Evolutionary conservation across 92 coral and sea anemone genomes (phyloP).

Genomic region (Parazoanthus darwini): DNA sequence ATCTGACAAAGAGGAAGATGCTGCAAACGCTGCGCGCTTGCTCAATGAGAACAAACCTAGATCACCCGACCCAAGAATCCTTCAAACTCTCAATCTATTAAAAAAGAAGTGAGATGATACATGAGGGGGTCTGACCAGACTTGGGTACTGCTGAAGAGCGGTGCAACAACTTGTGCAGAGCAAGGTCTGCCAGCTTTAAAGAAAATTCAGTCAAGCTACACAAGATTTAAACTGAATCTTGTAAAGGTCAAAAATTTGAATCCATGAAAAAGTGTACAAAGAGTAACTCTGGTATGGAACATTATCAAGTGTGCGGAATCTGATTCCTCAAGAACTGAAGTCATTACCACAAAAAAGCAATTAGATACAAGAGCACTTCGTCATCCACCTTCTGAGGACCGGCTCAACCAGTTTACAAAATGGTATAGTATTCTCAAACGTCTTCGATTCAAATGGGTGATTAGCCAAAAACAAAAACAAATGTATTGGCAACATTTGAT

Average conservation of each 20-base stretch:
- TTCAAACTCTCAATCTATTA: slow-evolving; percentile 65
- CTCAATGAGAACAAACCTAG: slow-evolving; percentile 52
- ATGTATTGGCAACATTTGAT: too few species aligned
- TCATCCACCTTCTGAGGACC: background rate
- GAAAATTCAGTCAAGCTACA: background rate
- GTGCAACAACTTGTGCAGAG: background rate
- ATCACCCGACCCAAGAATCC: slow-evolving; percentile 61
- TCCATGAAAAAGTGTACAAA: background rate
- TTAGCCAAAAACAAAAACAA: background rate
- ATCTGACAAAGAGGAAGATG: slow-evolving; percentile 44
- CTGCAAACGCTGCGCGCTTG: slow-evolving; percentile 67
- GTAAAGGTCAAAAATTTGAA: background rate
- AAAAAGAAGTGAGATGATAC: slow-evolving; percentile 41
- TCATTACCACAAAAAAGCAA: background rate
- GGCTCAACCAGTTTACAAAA: background rate
- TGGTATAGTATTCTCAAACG: background rate
- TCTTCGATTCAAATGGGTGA: background rate
- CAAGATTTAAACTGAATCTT: too few species aligned
- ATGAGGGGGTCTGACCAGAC: background rate
- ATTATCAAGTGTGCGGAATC: background rate
- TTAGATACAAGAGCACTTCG: background rate
- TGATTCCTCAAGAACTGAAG: too few species aligned
- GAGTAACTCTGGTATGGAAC: background rate
- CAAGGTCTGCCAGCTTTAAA: too few species aligned
- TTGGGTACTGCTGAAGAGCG: background rate